Evolutionary conservation across 1,140 invertebrate species (phyloP).

Genomic region (Chionoecetes opilio): DNA sequence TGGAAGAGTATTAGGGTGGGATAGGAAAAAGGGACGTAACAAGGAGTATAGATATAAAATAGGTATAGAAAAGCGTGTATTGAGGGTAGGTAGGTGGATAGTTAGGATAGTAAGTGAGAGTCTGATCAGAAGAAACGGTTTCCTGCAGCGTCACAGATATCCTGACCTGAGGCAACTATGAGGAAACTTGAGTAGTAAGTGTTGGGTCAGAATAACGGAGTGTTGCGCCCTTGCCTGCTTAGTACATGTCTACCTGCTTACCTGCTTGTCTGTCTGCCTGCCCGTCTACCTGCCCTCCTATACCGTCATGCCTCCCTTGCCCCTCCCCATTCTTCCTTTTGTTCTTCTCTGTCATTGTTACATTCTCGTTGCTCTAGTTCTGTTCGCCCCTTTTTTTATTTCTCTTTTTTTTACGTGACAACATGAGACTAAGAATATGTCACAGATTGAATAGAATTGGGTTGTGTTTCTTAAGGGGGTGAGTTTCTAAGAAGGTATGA

Average conservation of each 20-base stretch:
- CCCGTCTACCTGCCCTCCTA: not conserved
- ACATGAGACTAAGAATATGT: too few relatives aligned
- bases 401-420: not conserved
- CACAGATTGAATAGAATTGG: too few relatives aligned
- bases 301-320: not conserved
- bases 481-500: not conserved
- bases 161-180: conserved; percentile 39
- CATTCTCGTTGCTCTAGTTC: not conserved
- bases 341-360: not conserved
- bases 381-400: not conserved
- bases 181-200: conserved; percentile 47
- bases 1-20: not conserved
- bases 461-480: too few relatives aligned
- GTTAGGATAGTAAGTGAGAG: not conserved
- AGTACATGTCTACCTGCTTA: not conserved
- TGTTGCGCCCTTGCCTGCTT: conserved; percentile 47
- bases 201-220: conserved; percentile 61
- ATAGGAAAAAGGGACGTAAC: not conserved
- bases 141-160: conserved; percentile 41
- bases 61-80: not conserved
- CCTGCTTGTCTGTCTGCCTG: not conserved
- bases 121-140: not conserved
- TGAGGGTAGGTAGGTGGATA: not conserved
- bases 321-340: not conserved
- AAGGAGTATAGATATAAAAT: not conserved